Base-by-base conservation (phyloP, 2,888 invertebrate genomes). In the Geophilus truncorum region DNA sequence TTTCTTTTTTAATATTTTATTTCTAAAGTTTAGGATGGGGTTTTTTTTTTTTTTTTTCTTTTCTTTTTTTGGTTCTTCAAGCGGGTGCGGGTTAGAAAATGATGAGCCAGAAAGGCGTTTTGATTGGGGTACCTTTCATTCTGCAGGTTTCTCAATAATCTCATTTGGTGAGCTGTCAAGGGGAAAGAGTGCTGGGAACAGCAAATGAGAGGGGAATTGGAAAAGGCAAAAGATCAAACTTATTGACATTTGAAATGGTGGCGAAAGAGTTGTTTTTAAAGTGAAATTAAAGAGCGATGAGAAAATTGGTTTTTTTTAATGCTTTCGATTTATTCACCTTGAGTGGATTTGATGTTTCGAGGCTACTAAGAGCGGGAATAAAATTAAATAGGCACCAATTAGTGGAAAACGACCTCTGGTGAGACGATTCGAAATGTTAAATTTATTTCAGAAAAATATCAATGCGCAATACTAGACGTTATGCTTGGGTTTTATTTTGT, bases 1-100 rank as follows among this genome's bases (percentile, higher is more conserved):
- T 80, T 82, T 82, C 82, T 84, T 89, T 88, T 90, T 89, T 84
- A 23, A 23, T 40, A 23, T 23, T 34, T 23, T 34, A 30, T 77
- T 34, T 40, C 10, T 12, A 34, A 34, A 40, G 36, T 28, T 23
- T 34, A 34, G 32, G 18, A 77, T 7, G 15, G 15, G 5, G 6
- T 76, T 34, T 34, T 7, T 7, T 62, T 23, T 62, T n/a, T n/a
- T n/a, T n/a, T n/a, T n/a, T 7, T 30, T 30, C 21, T 25, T 76
- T 34, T 34, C 28, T 7, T 62, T 23, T 62, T n/a, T n/a, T n/a
- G n/a, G n/a, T n/a, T n/a, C n/a, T n/a, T n/a, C n/a, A n/a, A 25
- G 75, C 30, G 25, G 23, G 6, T 10, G 12, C 15, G 25, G 15
- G 70, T 9, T 28, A 4, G 70, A 25, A 62, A 70, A 28, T 25